These are phyloP conservation scores for Lasiurus borealis DNA, from an alignment of 2,113 vertebrate genomes.

Conservation along the genomic window DNA sequence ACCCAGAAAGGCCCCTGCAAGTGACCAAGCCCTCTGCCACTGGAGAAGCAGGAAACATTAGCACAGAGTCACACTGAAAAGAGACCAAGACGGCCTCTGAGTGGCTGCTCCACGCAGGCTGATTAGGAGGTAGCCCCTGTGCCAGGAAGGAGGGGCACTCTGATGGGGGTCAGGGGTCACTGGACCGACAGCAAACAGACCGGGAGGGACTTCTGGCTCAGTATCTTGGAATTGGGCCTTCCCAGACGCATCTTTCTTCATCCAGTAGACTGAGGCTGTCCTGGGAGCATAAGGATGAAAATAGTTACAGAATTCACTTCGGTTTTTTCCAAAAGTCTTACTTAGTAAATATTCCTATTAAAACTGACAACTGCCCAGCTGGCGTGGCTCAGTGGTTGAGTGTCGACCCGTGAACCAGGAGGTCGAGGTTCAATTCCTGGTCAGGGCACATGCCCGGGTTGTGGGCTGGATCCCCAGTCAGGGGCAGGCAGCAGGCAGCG, in stretches of 20 bases:
- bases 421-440: no score
- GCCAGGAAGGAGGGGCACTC: not conserved
- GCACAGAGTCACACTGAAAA: not conserved
- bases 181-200: no score
- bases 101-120: not conserved
- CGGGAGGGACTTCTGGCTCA: no score
- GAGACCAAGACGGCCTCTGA: not conserved
- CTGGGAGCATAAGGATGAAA: not conserved
- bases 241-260: not conserved
- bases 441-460: no score
- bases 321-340: not conserved
- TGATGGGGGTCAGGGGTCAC: not conserved
- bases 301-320: not conserved
- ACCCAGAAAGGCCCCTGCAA: not conserved
- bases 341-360: not conserved
- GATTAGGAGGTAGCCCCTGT: accelerated
- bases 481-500: no score
- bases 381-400: no score
- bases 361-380: not conserved
- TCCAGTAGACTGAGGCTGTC: not conserved
- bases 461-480: no score
- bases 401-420: no score
- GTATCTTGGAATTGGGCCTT: not conserved
- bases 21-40: not conserved
- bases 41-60: not conserved